Base-by-base conservation (phyloP, 37 sponge, comb jelly and placozoan species). In the Tethya wilhelma region DNA sequence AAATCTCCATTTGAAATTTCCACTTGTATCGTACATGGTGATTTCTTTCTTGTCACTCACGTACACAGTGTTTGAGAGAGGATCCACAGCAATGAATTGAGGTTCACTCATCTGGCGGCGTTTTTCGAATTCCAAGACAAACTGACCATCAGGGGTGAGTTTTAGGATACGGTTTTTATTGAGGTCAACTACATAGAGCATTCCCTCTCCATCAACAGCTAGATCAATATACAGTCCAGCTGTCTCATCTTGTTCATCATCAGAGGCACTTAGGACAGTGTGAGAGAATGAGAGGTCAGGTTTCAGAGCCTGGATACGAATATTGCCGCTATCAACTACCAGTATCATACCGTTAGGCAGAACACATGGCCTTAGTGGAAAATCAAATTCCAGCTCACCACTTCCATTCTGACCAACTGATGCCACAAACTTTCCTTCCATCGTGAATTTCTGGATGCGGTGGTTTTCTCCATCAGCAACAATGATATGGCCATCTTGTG, bases 281-380 rank as follows among this genome's bases (percentile, higher is more conserved):
- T 26, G 3, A 58, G 23, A 44, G 41, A 69, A 38, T 33, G 69
- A 42, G 44, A 69, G 43, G 44, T 69, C 69, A 41, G 41, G n/a
- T 11, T 69, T 69, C 20, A 69, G 69, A 11, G 22, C 22, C 41
- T 69, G 69, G 38, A 69, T 36, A 42, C 69, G 38, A 71, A 81
- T 70, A 39, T 71, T 87, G 46, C 69, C 38, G 36, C 33, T 56
- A 36, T 87, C 88, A 5, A 60, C 64, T 14, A 87, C 82, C 82
- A 81, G 71, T 22, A 55, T 76, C 0, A 49, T 56, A 19, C 33
- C 34, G 14, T 19, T 42, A 4, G 7, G 29, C 53, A 75, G 53
- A 14, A 75, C 45, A 38, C 69, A 71, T 58, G 81, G 80, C 23
- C 77, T 77, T 39, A 43, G 38, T 0, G 88, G 88, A 2, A 32